Evolutionary conservation across 2,888 invertebrate species (phyloP), one percentile per base, ranked within the genome.

Genomic region (Agrotis clavis): DNA sequence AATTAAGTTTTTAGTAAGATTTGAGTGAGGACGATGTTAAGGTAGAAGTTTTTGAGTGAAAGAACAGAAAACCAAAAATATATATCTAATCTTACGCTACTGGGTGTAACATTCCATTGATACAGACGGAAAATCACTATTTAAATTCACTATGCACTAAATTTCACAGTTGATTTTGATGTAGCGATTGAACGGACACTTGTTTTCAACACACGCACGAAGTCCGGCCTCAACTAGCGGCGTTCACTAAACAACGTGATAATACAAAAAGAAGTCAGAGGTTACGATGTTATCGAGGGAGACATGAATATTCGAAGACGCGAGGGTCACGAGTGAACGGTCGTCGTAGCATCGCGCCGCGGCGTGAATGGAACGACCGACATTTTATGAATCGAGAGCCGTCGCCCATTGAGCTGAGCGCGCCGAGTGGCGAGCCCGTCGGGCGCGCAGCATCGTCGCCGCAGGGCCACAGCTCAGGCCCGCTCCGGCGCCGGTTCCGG

Each of bases 231-330:
- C 90, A 87, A 91, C 87, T 88, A 89, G 92, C 91, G 90, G 92
- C 89, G 93, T 90, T 92, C 95, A 94, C 95, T 91, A 90, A 94
- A 94, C 94, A 93, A 93, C 93, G 92, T 94, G 95, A 95, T 96
- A 93, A 94, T 94, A 94, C 92, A 94, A 94, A 95, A 94, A 93
- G 94, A 93, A 94, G 95, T 95, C 95, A 95, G 93, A 94, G 95
- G 95, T 95, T 94, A 95, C 91, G 94, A 93, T 94, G 95, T 94
- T 95, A 96, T 95, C 95, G 95, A 93, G 91, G 94, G 93, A 95
- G 95, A 95, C 95, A 96, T 95, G 96, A 94, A 96, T 95, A 95
- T 96, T 94, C 94, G 94, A 94, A 95, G 95, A 94, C 94, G 95
- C 95, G 94, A 95, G 95, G 95, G 95, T 96, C 96, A 95, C 95